Evolutionary conservation across 2,888 invertebrate species (phyloP).

Genomic region (Gasteruption jaculator): DNA sequence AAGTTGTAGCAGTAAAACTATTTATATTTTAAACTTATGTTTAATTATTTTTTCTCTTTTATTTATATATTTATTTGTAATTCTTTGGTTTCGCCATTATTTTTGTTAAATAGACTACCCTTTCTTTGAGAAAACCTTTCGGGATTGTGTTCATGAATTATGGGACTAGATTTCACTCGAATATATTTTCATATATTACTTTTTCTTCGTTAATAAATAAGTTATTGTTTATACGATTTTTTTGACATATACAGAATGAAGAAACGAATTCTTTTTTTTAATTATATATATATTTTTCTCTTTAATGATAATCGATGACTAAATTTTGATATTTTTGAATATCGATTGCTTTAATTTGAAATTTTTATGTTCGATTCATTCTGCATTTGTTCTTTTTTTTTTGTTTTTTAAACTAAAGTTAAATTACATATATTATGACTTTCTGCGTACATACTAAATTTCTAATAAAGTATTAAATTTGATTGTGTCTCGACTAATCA

Average conservation of each 20-base stretch:
- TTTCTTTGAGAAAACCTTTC: slow-evolving; percentile 29
- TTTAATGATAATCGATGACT: slow-evolving; percentile 8
- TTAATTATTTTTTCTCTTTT: no score
- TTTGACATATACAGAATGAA: no score
- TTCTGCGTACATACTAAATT: no score
- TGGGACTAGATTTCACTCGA: slow-evolving; percentile 42
- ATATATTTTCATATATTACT: slow-evolving; percentile 27
- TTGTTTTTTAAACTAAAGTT: slow-evolving; percentile 11
- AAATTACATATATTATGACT: no score
- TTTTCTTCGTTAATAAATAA: slow-evolving; percentile 9
- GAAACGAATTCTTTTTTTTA: slow-evolving; percentile 1
- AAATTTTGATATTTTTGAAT: slow-evolving; percentile 8
- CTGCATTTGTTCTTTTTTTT: neutral
- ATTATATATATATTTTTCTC: slow-evolving; percentile 4
- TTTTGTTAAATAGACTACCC: neutral
- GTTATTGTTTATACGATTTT: no score
- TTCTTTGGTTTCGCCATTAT: no score
- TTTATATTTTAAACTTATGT: no score
- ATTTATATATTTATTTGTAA: no score
- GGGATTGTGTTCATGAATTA: slow-evolving; percentile 33
- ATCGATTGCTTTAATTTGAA: slow-evolving; percentile 4
- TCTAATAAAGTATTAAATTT: no score
- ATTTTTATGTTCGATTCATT: neutral
- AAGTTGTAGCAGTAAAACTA: no score
- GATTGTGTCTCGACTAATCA: slow-evolving; percentile 19